These are phyloP conservation scores for Diprion similis DNA, from an alignment of 1,140 invertebrate species.

Conservation along the genomic window DNA sequence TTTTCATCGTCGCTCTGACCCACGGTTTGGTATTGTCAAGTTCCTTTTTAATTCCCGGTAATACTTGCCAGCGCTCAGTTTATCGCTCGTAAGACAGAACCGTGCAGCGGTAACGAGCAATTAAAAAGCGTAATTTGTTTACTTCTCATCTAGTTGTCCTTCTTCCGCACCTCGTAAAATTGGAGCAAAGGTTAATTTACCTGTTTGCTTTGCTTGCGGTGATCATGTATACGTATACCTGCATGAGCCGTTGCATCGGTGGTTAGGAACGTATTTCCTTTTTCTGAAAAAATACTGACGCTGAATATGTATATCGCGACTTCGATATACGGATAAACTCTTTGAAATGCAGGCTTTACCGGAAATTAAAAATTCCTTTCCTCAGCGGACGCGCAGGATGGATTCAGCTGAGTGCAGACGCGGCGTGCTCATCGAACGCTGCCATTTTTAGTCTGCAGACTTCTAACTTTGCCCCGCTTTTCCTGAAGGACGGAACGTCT, in stretches of 20 bases:
- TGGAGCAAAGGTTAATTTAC: background rate
- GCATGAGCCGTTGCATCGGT: background rate
- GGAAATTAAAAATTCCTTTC: background rate
- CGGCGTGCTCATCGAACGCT: background rate
- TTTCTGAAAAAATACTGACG: too few relatives aligned
- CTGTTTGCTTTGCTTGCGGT: background rate
- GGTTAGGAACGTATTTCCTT: too few relatives aligned
- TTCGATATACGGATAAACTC: background rate
- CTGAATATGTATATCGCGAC: too few relatives aligned
- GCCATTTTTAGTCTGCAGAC: background rate
- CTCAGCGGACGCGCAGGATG: background rate
- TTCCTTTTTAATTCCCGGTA: slow-evolving; percentile 2
- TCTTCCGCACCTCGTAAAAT: background rate
- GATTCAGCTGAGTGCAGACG: background rate
- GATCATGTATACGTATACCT: background rate
- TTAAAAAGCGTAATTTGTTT: slow-evolving; percentile 2
- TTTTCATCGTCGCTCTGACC: background rate
- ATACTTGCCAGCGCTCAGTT: background rate
- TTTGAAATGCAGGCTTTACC: background rate
- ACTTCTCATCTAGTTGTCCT: background rate
- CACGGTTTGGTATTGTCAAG: background rate
- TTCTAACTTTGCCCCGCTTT: too few relatives aligned
- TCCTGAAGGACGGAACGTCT: too few relatives aligned
- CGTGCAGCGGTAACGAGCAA: background rate
- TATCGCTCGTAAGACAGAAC: slow-evolving; percentile 1